phyloP scores from a whole-genome alignment of 2,797 vertebrate genomes.

The Okamejei kenojei region DNA sequence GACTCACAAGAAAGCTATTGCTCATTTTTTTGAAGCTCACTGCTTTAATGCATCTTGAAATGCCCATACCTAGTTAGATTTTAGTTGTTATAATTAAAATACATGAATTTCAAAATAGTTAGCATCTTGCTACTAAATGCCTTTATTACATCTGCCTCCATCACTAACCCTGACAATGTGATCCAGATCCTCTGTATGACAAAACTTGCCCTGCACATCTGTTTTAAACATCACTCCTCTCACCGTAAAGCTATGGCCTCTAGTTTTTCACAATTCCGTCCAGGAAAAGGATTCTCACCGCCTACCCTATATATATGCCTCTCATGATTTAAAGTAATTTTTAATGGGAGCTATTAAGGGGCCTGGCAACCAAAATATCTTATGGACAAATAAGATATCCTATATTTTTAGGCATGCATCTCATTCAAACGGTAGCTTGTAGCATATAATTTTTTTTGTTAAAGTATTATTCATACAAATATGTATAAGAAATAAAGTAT shows the following conservation, averaged over 20 bases:
- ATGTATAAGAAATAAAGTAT: neutral
- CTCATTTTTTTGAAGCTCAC: neutral
- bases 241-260: too few relatives aligned
- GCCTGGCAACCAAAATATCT: neutral
- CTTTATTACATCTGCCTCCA: too few relatives aligned
- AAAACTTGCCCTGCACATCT: too few relatives aligned
- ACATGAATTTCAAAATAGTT: neutral
- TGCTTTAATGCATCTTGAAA: neutral
- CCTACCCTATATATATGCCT: too few relatives aligned
- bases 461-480: neutral
- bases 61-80: neutral
- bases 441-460: neutral
- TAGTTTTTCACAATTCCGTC: too few relatives aligned
- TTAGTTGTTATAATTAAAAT: neutral
- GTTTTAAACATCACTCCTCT: too few relatives aligned
- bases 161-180: too few relatives aligned
- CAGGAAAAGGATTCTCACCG: too few relatives aligned
- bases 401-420: neutral
- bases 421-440: neutral
- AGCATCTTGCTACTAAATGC: neutral
- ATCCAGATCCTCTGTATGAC: too few relatives aligned
- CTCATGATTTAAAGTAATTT: neutral
- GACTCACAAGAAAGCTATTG: neutral
- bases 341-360: neutral
- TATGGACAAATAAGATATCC: too few relatives aligned